phyloP scores from a whole-genome alignment of 2,797 vertebrate species.

The Aldrovandia affinis region DNA sequence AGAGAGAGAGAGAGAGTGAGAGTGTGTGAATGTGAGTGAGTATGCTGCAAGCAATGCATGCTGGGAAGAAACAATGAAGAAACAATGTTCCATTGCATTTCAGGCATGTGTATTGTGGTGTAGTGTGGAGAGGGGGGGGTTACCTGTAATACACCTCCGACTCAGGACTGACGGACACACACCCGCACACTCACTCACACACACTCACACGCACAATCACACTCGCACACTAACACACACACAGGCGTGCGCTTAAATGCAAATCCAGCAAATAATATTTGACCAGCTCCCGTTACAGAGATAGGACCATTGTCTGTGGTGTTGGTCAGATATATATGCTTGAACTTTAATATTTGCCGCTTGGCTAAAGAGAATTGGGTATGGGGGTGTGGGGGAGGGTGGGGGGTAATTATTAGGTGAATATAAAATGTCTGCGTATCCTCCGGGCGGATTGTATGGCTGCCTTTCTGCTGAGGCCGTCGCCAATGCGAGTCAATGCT shows the following conservation, averaged over 20 bases:
- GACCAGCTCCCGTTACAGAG: background rate
- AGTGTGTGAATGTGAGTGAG: constrained; percentile 52
- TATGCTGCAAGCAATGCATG: background rate
- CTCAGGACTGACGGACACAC: background rate
- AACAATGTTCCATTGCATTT: background rate
- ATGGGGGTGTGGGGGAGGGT: background rate
- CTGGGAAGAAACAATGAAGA: background rate
- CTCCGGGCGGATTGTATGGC: constrained; percentile 22
- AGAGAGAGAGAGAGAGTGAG: constrained; percentile 80
- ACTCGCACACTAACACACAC: background rate
- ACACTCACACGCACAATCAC: background rate
- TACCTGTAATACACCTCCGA: background rate
- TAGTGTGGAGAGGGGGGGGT: background rate
- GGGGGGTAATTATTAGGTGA: constrained; percentile 11
- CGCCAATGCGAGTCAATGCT: constrained; percentile 27
- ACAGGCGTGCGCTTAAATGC: background rate
- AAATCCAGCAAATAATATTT: background rate
- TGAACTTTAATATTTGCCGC: constrained; percentile 2
- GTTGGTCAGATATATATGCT: constrained; percentile 6
- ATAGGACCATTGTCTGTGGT: background rate
- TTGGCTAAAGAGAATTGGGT: background rate
- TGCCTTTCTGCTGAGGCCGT: constrained; percentile 24
- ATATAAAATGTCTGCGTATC: constrained; percentile 24
- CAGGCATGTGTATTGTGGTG: background rate
- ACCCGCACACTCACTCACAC: background rate